Evolutionary conservation across 2,797 vertebrate genomes (phyloP), one percentile per base, ranked within the genome.

Genomic region (Megaceryle alcyon): DNA sequence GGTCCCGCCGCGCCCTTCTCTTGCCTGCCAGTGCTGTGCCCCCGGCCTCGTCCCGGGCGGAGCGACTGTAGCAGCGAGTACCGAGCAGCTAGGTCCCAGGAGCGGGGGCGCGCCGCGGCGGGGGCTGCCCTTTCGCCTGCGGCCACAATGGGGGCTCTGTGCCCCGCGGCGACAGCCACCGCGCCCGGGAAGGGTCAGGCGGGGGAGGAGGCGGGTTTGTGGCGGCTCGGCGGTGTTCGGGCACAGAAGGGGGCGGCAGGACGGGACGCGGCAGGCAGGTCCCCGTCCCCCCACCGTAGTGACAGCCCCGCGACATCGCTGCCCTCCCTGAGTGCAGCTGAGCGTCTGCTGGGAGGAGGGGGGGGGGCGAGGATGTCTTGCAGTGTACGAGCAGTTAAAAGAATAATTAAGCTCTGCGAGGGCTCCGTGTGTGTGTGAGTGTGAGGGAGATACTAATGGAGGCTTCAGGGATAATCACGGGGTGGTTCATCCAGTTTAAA

Each of bases 401-500:
- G 86, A 51, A 19, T 89, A 86, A 75, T 71, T 43, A 17, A 60
- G 82, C 53, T 71, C 22, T 48, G 70, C 18, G 28, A 69, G 66
- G 69, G 63, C 35, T 93, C 68, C 72, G 69, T 69, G 73, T 51
- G 82, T 91, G 85, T 53, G 51, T 53, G 51, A 53, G 51, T 28
- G 73, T 46, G 82, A 29, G 51, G 26, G 51, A 53, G 51, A 33
- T 78, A 53, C 51, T 93, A 46, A 44, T 83, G 81, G 92, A 87
- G 83, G 70, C 72, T 90, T 90, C 70, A 44, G 86, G 54, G 86
- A 53, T 88, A 57, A 86, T 85, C 82, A 17, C 63, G 72, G 90
- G 56, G 95, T 29, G 72, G 93, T 83, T 94, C 60, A 43, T 83
- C 94, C 83, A 76, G 93, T 92, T 92, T 88, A 29, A 89, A 85